These are phyloP conservation scores for Liodrosophila aerea DNA, from an alignment of 2,888 invertebrate species.

Conservation along the genomic window DNA sequence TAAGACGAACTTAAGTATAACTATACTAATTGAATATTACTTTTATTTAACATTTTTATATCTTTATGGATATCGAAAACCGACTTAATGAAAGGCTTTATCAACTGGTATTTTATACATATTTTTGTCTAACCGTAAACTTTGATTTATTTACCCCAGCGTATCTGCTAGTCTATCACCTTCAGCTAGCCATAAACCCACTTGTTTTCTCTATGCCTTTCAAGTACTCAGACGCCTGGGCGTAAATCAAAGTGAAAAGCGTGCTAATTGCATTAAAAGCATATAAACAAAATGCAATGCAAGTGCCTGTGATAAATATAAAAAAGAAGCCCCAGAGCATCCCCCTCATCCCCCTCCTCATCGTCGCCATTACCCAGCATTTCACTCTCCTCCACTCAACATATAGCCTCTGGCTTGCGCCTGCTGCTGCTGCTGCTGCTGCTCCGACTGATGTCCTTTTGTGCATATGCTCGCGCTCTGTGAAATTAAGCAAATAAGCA, in stretches of 20 bases:
- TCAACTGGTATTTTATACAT: no score
- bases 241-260: slow-evolving; percentile 78
- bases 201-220: slow-evolving; percentile 41
- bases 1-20: no score
- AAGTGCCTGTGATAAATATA: slow-evolving; percentile 71
- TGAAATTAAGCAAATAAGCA: slow-evolving; percentile 77
- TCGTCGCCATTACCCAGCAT: neutral
- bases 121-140: no score
- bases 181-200: slow-evolving; percentile 1
- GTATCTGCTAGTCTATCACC: slow-evolving; percentile 7
- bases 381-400: neutral
- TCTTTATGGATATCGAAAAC: no score
- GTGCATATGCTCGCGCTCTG: slow-evolving; percentile 65
- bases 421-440: neutral
- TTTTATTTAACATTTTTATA: no score
- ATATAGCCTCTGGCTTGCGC: slow-evolving; percentile 19
- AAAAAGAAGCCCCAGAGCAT: slow-evolving; percentile 21
- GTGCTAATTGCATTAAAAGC: slow-evolving; percentile 78
- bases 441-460: slow-evolving; percentile 53
- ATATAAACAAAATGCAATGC: slow-evolving; percentile 78
- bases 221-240: slow-evolving; percentile 56
- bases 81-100: no score
- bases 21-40: no score
- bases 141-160: no score
- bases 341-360: neutral